Evolutionary conservation across 1,140 invertebrate species (phyloP).

Genomic region (Drosophila jambulina): DNA sequence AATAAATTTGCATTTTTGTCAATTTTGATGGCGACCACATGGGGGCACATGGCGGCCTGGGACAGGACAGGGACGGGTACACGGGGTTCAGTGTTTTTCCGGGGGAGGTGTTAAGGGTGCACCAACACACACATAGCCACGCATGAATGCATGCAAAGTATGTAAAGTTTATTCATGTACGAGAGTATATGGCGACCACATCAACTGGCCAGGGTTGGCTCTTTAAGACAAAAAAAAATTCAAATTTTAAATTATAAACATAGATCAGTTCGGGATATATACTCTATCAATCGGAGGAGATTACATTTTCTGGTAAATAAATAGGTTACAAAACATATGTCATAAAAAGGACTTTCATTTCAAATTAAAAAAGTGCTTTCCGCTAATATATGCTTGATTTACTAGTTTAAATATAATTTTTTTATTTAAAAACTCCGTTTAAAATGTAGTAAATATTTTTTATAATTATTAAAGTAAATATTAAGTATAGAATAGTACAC

Average conservation of each 20-base stretch:
- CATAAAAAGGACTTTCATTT: not conserved
- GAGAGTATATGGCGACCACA: constrained; percentile 11
- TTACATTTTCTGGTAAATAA: not conserved
- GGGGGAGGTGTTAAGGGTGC: constrained; percentile 16
- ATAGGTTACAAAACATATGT: not conserved
- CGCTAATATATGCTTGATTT: not conserved
- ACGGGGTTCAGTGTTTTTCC: not conserved
- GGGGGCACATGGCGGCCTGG: not conserved
- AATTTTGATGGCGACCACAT: constrained; percentile 72
- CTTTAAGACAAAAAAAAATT: not conserved
- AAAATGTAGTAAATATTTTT: not conserved
- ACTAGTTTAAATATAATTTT: not conserved
- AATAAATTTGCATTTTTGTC: constrained; percentile 83
- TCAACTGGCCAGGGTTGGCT: constrained; percentile 16
- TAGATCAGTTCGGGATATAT: not conserved
- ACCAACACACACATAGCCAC: constrained; percentile 31
- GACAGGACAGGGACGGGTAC: not conserved
- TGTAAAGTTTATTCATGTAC: constrained; percentile 66
- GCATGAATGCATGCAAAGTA: constrained; percentile 65
- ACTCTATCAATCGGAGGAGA: not conserved
- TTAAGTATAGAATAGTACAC: not conserved
- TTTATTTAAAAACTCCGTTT: not conserved
- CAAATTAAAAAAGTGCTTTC: not conserved
- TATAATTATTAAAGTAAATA: not conserved
- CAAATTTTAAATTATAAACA: not conserved